Conservation (phyloP, 2,113 vertebrate species). For the Oophaga pumilio region DNA sequence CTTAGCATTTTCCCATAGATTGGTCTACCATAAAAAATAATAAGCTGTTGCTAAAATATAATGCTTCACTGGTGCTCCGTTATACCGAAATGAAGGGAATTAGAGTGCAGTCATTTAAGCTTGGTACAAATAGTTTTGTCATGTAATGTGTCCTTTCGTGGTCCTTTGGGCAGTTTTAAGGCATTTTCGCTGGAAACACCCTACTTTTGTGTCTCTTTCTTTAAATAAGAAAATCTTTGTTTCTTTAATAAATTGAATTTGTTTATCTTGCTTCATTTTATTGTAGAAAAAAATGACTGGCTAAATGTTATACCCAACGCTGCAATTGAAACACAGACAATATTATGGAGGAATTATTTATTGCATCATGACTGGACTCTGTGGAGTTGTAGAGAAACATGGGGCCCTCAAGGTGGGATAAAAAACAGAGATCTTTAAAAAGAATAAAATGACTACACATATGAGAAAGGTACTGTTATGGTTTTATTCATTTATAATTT, state of each 20-base stretch:
- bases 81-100: too few species aligned
- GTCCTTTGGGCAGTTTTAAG: neutral
- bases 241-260: neutral
- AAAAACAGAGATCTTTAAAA: conserved; percentile 40
- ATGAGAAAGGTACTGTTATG: conserved; percentile 51
- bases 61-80: too few species aligned
- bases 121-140: too few species aligned
- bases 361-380: conserved; percentile 34
- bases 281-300: neutral
- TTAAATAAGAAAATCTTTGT: neutral
- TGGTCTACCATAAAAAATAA: too few species aligned
- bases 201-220: neutral
- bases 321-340: neutral
- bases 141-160: neutral
- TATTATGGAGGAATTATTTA: conserved; percentile 17
- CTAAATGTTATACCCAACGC: conserved; percentile 18
- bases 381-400: conserved; percentile 41
- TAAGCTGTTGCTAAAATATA: too few species aligned
- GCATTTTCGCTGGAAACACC: neutral
- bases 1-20: too few species aligned
- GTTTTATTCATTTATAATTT: conserved; percentile 55
- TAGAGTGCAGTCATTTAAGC: too few species aligned
- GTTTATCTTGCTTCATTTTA: conserved; percentile 9
- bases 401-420: conserved; percentile 34
- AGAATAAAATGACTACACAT: conserved; percentile 48